phyloP scores from a whole-genome alignment of 2,113 vertebrate species.

The Acanthisitta chloris region DNA sequence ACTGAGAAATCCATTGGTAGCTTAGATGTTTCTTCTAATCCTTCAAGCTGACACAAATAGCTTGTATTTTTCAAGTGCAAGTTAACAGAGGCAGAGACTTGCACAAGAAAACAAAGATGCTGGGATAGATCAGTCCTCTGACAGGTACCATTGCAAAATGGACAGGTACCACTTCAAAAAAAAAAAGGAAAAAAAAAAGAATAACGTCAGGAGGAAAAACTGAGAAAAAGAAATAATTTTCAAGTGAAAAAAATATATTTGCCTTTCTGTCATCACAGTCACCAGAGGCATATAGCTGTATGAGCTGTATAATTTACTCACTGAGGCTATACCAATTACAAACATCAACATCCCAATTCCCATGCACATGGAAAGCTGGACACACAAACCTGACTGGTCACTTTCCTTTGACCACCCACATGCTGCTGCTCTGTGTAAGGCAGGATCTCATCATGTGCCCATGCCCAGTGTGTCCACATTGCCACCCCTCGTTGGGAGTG shows the following conservation, averaged over 20 bases:
- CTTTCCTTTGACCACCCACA: background rate
- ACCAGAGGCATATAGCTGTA: background rate
- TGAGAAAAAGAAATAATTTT: background rate
- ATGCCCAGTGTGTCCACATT: accelerated
- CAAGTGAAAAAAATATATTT: background rate
- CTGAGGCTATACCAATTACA: background rate
- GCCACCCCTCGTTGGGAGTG: accelerated
- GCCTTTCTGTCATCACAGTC: background rate
- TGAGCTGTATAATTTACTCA: background rate
- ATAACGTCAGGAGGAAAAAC: background rate
- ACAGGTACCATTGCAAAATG: background rate
- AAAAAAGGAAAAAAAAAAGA: background rate
- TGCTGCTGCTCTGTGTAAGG: background rate
- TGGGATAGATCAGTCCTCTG: background rate
- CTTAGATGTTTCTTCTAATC: background rate
- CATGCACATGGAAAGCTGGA: background rate
- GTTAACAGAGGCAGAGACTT: background rate
- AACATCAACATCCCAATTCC: background rate
- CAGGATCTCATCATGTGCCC: background rate
- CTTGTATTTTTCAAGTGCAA: background rate
- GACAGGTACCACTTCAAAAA: background rate
- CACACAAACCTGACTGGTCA: background rate
- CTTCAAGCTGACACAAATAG: background rate
- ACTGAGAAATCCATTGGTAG: background rate
- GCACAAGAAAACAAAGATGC: background rate